These are phyloP conservation scores for Cossypha niveicapilla DNA, from an alignment of 2,797 vertebrate species.

Conservation along the genomic window DNA sequence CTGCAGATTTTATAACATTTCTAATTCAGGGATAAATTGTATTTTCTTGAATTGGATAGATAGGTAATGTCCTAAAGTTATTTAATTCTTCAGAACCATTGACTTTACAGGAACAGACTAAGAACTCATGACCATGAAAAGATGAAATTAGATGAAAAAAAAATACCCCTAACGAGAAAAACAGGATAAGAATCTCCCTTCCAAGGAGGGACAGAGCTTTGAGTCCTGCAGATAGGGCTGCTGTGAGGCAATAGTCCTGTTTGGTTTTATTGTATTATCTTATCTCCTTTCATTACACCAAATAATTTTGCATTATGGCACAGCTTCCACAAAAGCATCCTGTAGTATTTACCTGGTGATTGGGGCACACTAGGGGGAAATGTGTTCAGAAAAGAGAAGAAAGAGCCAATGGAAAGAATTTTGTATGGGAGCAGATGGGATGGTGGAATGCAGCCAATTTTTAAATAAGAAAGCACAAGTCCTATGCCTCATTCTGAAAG, in stretches of 20 bases:
- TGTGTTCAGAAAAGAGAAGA: neutral
- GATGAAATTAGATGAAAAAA: slow-evolving; percentile 33
- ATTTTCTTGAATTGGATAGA: slow-evolving; percentile 9
- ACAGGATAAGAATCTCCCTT: neutral
- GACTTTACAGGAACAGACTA: neutral
- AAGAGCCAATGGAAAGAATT: neutral
- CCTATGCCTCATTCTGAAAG: neutral
- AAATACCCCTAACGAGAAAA: neutral
- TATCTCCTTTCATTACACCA: neutral
- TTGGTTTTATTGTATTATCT: neutral
- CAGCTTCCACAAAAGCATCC: neutral
- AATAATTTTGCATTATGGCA: neutral
- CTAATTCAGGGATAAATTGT: slow-evolving; percentile 19
- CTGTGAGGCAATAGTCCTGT: neutral
- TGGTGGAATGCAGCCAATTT: neutral
- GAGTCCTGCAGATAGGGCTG: neutral
- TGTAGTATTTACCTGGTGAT: neutral
- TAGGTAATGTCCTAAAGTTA: neutral
- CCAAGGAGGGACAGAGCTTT: neutral
- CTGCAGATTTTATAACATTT: slow-evolving; percentile 29
- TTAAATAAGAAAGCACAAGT: neutral
- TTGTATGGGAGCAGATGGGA: neutral
- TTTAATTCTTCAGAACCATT: slow-evolving; percentile 23
- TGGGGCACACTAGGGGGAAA: neutral
- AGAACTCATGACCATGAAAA: slow-evolving; percentile 22